A percentile compares a stretch with the other conserved stretches of the same genome.
These are phyloP conservation scores for Heliocidaris tuberculata DNA, from an alignment of 35 echinoderm and acorn worm species.

Conservation along the genomic window DNA sequence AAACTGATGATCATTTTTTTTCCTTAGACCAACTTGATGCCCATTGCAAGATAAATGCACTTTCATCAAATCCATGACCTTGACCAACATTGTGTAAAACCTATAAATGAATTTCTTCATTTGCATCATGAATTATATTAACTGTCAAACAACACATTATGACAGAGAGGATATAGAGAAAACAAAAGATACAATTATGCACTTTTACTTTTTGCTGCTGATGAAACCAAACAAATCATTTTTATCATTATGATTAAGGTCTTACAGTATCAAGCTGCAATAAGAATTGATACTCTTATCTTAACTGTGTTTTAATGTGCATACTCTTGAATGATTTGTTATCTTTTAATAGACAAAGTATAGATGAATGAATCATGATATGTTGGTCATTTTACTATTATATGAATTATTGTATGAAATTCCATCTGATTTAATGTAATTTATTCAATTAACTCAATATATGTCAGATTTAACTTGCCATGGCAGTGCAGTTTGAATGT, in stretches of 20 bases:
- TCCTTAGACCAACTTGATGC: too few relatives aligned
- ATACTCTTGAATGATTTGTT: too few relatives aligned
- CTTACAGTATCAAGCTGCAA: background rate
- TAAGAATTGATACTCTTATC: background rate
- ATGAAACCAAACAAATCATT: background rate
- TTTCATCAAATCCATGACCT: too few relatives aligned
- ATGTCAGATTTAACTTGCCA: background rate
- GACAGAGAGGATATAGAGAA: too few relatives aligned
- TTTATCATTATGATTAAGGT: background rate
- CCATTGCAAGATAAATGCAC: too few relatives aligned
- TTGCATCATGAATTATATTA: background rate
- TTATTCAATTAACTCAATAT: background rate
- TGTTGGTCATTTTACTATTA: background rate
- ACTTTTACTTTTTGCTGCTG: background rate
- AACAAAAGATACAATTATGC: background rate
- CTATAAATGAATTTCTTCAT: too few relatives aligned
- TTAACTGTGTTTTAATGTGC: background rate
- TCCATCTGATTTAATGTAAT: background rate
- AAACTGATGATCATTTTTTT: too few relatives aligned
- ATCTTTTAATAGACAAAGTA: too few relatives aligned
- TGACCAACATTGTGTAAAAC: too few relatives aligned
- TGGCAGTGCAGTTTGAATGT: background rate
- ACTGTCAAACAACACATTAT: too few relatives aligned
- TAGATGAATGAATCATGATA: too few relatives aligned
- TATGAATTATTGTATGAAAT: constrained; percentile 12